Percentiles rank a stretch among this genome's conserved stretches.
phyloP scores from a whole-genome alignment of 2,888 invertebrate species.

The Abscondita cerata region DNA sequence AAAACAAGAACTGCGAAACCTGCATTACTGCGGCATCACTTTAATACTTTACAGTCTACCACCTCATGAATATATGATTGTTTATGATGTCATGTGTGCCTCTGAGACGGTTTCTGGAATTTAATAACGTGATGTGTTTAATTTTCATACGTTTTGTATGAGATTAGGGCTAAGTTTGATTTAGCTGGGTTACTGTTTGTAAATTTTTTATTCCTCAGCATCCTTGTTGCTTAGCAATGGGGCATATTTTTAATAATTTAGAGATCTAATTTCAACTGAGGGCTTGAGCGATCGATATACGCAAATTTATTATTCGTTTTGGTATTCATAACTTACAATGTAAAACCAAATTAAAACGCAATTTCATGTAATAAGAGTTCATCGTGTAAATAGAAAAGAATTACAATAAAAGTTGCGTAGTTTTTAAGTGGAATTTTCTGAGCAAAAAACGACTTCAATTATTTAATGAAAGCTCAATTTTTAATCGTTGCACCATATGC shows the following conservation, averaged over 20 bases:
- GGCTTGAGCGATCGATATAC: conserved; percentile 7
- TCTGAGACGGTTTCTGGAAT: conserved; percentile 38
- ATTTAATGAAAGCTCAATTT: background rate
- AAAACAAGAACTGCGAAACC: conserved; percentile 24
- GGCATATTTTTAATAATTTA: conserved; percentile 29
- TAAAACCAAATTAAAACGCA: too few relatives aligned
- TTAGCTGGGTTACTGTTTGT: conserved; percentile 27
- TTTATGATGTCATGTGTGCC: conserved; percentile 45
- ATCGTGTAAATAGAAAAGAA: too few relatives aligned
- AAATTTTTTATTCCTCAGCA: conserved; percentile 28
- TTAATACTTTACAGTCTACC: conserved; percentile 46
- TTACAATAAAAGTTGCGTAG: too few relatives aligned
- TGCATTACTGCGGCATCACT: conserved; percentile 34
- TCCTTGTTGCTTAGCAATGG: conserved; percentile 21
- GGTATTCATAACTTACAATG: too few relatives aligned
- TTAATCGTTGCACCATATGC: conserved; percentile 2
- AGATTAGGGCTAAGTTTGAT: conserved; percentile 32
- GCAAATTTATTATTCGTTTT: conserved; percentile 10
- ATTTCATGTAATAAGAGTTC: too few relatives aligned
- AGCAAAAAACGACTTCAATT: too few relatives aligned
- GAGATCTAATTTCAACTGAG: conserved; percentile 23
- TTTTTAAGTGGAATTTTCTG: too few relatives aligned
- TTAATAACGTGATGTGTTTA: conserved; percentile 39
- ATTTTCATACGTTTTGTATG: conserved; percentile 36
- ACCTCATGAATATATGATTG: conserved; percentile 47